Conservation (phyloP, 1,140 invertebrate species). For the Nixonia krombeini region DNA sequence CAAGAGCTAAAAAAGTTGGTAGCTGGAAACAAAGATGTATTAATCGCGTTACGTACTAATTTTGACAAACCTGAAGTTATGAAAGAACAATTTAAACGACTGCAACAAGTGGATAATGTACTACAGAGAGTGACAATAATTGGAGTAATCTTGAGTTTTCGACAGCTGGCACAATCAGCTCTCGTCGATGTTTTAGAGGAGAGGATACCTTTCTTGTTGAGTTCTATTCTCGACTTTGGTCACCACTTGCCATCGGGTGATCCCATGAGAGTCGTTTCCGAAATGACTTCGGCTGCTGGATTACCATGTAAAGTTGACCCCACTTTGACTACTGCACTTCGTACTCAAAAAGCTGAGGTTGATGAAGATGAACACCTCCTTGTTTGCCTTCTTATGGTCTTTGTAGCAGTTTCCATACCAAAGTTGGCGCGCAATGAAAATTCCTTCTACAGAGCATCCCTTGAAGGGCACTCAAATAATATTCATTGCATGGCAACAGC, state of each 20-base stretch:
- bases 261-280: slow-evolving; percentile 92
- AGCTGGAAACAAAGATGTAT: slow-evolving; percentile 91
- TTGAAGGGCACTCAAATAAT: slow-evolving; percentile 97
- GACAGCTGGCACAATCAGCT: slow-evolving; percentile 93
- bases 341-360: slow-evolving; percentile 87
- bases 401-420: slow-evolving; percentile 97
- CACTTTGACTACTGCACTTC: slow-evolving; percentile 88
- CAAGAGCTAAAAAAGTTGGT: slow-evolving; percentile 97
- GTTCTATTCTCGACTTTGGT: slow-evolving; percentile 94
- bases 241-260: slow-evolving; percentile 93
- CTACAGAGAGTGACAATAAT: slow-evolving; percentile 98
- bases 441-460: slow-evolving; percentile 90
- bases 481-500: slow-evolving; percentile 97
- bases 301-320: slow-evolving; percentile 95
- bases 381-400: slow-evolving; percentile 97
- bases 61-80: slow-evolving; percentile 95
- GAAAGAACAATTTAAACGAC: slow-evolving; percentile 94
- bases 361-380: slow-evolving; percentile 95
- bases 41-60: slow-evolving; percentile 91
- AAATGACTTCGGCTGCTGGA: slow-evolving; percentile 97
- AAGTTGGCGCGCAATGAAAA: slow-evolving; percentile 93
- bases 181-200: slow-evolving; percentile 94
- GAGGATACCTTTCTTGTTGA: slow-evolving; percentile 96
- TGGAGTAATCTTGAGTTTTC: slow-evolving; percentile 96
- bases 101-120: slow-evolving; percentile 94